Conservation (phyloP, 2,797 vertebrate genomes). For the Gadopsis marmoratus region DNA sequence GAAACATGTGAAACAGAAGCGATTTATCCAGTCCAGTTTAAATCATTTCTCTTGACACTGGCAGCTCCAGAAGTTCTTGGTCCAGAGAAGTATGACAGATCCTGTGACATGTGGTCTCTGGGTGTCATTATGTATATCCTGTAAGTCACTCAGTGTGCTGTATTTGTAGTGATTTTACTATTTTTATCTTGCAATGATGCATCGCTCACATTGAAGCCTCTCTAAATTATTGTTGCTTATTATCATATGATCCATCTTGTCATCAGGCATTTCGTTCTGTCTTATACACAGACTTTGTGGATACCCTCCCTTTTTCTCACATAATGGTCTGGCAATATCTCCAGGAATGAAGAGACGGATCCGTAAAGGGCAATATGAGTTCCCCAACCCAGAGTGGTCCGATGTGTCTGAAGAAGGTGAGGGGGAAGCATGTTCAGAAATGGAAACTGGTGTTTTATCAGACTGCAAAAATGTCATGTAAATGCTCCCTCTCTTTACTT, state of each 20-base stretch:
- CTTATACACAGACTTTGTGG: slow-evolving; percentile 85
- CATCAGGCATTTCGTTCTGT: slow-evolving; percentile 2
- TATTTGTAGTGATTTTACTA: background rate
- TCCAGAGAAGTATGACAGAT: slow-evolving; percentile 93
- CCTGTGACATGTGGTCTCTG: slow-evolving; percentile 94
- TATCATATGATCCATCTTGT: slow-evolving; percentile 11
- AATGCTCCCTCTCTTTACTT: background rate
- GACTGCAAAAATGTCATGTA: background rate
- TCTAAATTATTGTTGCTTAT: background rate
- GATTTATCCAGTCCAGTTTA: background rate
- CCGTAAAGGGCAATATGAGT: slow-evolving; percentile 91
- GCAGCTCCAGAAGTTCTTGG: slow-evolving; percentile 92
- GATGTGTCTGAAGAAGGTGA: slow-evolving; percentile 93
- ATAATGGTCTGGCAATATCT: slow-evolving; percentile 91
- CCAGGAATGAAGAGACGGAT: slow-evolving; percentile 92
- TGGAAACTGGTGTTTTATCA: background rate
- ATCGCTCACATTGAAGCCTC: background rate
- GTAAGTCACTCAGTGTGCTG: slow-evolving; percentile 80
- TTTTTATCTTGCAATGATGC: background rate
- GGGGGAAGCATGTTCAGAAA: background rate
- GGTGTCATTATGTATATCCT: slow-evolving; percentile 94
- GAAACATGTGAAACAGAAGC: slow-evolving; percentile 10
- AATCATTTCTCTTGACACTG: slow-evolving; percentile 43
- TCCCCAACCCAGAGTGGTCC: slow-evolving; percentile 91
- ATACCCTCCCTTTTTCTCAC: slow-evolving; percentile 92